Percentiles rank a stretch among this genome's conserved stretches.
phyloP scores from a whole-genome alignment of 1,140 invertebrate genomes.

The Magallana ariakensis region DNA sequence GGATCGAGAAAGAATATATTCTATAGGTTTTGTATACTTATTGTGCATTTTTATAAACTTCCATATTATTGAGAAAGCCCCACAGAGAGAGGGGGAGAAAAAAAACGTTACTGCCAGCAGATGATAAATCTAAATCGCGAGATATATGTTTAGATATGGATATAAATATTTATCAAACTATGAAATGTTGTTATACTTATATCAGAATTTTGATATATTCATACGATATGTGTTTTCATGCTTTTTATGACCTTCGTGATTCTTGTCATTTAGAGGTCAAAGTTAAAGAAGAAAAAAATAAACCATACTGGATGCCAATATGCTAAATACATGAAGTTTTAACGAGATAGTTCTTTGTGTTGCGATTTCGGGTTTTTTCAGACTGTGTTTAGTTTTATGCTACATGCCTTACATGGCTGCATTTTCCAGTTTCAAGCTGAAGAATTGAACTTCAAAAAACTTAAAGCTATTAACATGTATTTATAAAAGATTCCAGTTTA shows the following conservation, averaged over 20 bases:
- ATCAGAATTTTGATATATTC: constrained; percentile 25
- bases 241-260: constrained; percentile 6
- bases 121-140: constrained; percentile 16
- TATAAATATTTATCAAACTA: constrained; percentile 30
- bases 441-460: constrained; percentile 27
- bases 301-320: background rate
- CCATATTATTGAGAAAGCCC: background rate
- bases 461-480: constrained; percentile 15
- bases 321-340: background rate
- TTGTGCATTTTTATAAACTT: too few relatives aligned
- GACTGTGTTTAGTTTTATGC: background rate
- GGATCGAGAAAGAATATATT: background rate
- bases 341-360: background rate
- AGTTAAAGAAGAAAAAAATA: background rate
- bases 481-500: constrained; percentile 10
- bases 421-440: constrained; percentile 21
- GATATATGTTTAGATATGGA: constrained; percentile 8
- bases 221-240: background rate
- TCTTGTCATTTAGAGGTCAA: constrained; percentile 16
- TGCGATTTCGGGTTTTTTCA: background rate
- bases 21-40: background rate
- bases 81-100: background rate
- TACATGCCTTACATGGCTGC: background rate
- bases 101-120: background rate
- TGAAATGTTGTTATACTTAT: constrained; percentile 20